phyloP scores from a whole-genome alignment of 2,797 vertebrate species.

The Rhincodon typus region DNA sequence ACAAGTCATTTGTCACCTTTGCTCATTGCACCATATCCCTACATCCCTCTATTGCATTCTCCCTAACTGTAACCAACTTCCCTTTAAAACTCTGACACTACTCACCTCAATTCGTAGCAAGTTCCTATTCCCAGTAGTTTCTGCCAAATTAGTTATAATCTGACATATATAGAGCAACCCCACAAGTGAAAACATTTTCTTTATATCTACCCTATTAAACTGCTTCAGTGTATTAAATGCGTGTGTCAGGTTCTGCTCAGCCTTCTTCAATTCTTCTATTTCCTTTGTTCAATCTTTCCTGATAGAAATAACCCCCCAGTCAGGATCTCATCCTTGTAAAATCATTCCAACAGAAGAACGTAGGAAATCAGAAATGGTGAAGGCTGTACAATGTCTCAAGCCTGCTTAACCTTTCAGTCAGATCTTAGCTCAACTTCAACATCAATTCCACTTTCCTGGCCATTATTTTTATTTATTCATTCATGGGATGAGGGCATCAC shows the following conservation, averaged over 20 bases:
- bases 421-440: not conserved
- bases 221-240: not conserved
- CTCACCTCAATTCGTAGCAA: not conserved
- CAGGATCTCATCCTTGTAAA: not conserved
- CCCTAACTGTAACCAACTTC: not conserved
- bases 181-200: not conserved
- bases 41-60: not conserved
- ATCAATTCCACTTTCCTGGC: not conserved
- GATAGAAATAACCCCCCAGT: not conserved
- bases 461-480: too few species aligned
- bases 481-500: too few species aligned
- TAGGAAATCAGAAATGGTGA: not conserved
- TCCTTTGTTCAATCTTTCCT: not conserved
- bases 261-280: too few species aligned
- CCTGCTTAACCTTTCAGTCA: not conserved
- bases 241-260: not conserved
- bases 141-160: not conserved
- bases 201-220: not conserved
- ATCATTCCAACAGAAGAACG: not conserved
- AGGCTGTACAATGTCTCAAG: not conserved
- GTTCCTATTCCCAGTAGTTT: not conserved
- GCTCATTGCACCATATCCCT: not conserved
- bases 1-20: not conserved
- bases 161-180: not conserved
- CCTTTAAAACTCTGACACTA: not conserved